A percentile compares a stretch with the other conserved stretches of the same genome.
Evolutionary conservation across 2,888 invertebrate genomes (phyloP).

Genomic region (Diachrysia chrysitis): DNA sequence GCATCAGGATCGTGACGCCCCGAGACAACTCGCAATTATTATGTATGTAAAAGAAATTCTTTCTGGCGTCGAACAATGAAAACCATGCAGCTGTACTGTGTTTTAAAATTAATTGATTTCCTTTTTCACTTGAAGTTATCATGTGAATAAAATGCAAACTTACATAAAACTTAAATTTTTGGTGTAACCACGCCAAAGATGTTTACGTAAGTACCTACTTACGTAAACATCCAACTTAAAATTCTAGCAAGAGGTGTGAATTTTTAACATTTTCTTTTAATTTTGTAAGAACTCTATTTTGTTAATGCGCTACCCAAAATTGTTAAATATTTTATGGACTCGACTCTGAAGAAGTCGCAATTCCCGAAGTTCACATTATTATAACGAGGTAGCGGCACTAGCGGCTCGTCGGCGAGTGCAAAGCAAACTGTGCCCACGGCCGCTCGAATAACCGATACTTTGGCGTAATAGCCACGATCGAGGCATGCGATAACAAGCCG

Average conservation of each 20-base stretch:
- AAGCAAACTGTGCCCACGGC: constrained; percentile 87
- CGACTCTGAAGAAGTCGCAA: constrained; percentile 84
- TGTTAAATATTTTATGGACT: constrained; percentile 68
- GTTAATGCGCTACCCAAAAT: constrained; percentile 52
- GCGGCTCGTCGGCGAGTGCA: constrained; percentile 81
- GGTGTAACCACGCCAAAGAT: constrained; percentile 1
- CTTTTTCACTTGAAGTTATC: background rate
- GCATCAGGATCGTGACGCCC: constrained; percentile 89
- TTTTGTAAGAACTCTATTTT: constrained; percentile 52
- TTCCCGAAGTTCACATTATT: constrained; percentile 89
- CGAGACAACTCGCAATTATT: constrained; percentile 88
- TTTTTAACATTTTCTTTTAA: constrained; percentile 16
- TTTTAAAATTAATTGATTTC: background rate
- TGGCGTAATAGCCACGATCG: constrained; percentile 85
- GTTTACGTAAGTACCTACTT: too few species aligned
- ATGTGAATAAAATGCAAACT: too few species aligned
- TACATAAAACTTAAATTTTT: background rate
- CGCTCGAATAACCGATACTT: constrained; percentile 86
- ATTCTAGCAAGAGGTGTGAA: background rate
- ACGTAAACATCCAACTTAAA: too few species aligned
- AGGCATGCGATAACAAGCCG: constrained; percentile 89
- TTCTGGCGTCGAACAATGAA: constrained; percentile 77
- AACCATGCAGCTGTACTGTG: constrained; percentile 65
- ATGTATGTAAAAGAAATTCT: constrained; percentile 89
- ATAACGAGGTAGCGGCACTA: constrained; percentile 84